Evolutionary conservation across 2,888 invertebrate species (phyloP).

Genomic region (Acanthoscelides obtectus): DNA sequence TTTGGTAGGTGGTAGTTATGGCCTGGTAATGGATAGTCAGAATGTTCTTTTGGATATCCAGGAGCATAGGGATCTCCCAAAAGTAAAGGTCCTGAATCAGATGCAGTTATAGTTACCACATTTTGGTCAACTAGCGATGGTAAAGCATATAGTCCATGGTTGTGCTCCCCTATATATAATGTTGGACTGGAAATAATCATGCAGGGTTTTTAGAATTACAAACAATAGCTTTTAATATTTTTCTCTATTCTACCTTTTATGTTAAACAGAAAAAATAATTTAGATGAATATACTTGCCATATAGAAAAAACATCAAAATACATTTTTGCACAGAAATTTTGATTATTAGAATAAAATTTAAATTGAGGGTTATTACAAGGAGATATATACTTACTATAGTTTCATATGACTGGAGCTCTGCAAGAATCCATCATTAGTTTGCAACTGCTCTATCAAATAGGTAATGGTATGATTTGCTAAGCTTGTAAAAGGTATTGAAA

Average conservation of each 20-base stretch:
- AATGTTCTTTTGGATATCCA: slow-evolving; percentile 33
- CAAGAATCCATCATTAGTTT: slow-evolving; percentile 39
- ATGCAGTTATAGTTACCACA: slow-evolving; percentile 74
- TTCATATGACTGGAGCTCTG: slow-evolving; percentile 50
- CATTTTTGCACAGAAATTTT: too few relatives aligned
- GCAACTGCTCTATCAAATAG: slow-evolving; percentile 47
- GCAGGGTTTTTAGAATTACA: too few relatives aligned
- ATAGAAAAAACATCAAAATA: too few relatives aligned
- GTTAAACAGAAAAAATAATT: too few relatives aligned
- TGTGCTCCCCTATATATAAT: slow-evolving; percentile 86
- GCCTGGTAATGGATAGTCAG: slow-evolving; percentile 39
- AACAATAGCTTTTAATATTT: slow-evolving; percentile 6
- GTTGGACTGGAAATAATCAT: slow-evolving; percentile 65
- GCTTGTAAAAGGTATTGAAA: slow-evolving; percentile 83
- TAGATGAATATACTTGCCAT: too few relatives aligned
- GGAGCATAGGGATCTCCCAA: slow-evolving; percentile 64
- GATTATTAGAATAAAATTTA: too few relatives aligned
- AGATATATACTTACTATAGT: slow-evolving; percentile 48
- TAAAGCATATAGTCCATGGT: slow-evolving; percentile 84
- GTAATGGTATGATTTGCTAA: slow-evolving; percentile 82
- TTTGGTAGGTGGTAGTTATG: slow-evolving; percentile 37
- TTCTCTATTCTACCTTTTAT: slow-evolving; percentile 43
- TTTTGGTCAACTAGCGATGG: slow-evolving; percentile 90
- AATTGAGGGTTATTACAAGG: too few relatives aligned
- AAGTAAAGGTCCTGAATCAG: slow-evolving; percentile 61